Percentiles rank a stretch among this genome's conserved stretches.
Evolutionary conservation across 2,888 invertebrate species (phyloP).

Genomic region (Archaeoteleia sp.): DNA sequence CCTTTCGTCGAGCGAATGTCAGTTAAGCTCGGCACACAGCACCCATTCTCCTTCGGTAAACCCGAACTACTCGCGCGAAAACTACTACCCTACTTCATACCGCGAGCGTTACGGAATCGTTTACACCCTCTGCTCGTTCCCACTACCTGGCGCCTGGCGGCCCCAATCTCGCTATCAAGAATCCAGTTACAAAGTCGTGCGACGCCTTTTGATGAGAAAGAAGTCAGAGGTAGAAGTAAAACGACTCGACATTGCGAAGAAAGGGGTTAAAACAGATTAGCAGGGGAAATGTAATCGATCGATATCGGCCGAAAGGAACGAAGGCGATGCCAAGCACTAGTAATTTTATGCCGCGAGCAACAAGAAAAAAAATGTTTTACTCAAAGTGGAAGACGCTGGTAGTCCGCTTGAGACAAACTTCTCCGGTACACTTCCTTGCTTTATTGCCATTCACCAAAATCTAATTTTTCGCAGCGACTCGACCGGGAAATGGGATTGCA

Average conservation of each 20-base stretch:
- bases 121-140: conserved; percentile 12
- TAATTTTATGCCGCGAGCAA: conserved; percentile 9
- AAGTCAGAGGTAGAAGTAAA: conserved; percentile 26
- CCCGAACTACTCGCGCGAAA: conserved; percentile 11
- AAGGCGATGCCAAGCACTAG: conserved; percentile 24
- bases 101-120: conserved; percentile 29
- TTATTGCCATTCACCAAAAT: too few relatives aligned
- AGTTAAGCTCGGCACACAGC: neutral
- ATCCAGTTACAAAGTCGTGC: conserved; percentile 47
- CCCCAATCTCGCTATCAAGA: conserved; percentile 43
- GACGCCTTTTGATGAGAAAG: conserved; percentile 38
- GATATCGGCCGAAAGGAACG: conserved; percentile 31
- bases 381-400: neutral
- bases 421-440: too few relatives aligned
- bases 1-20: neutral
- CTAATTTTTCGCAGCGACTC: too few relatives aligned
- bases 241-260: conserved; percentile 19
- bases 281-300: conserved; percentile 30
- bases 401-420: too few relatives aligned
- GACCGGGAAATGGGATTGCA: too few relatives aligned
- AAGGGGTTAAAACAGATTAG: conserved; percentile 34
- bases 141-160: too few relatives aligned
- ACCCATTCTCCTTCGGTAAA: conserved; percentile 2
- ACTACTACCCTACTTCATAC: conserved; percentile 11
- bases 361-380: conserved; percentile 7